Percentiles rank a stretch among this genome's conserved stretches.
phyloP scores from a whole-genome alignment of 37 sponge, comb jelly and placozoan genomes.

The Sycon ciliatum region DNA sequence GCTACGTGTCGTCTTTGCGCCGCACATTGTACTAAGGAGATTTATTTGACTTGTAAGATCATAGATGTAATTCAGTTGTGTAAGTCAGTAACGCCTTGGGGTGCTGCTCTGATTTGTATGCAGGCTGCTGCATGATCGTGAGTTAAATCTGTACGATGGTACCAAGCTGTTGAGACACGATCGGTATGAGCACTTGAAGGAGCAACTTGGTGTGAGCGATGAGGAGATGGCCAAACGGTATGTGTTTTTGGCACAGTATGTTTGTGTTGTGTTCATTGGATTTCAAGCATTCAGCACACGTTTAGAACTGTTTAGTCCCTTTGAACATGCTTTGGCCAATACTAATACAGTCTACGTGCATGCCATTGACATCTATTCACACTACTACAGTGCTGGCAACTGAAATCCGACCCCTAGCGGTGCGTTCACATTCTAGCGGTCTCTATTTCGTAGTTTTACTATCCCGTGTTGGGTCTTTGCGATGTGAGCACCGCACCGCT shows the following conservation, averaged over 20 bases:
- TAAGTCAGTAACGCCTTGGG: not conserved
- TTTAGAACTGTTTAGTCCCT: no score
- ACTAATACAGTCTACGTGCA: no score
- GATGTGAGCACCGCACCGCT: no score
- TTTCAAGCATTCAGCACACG: not conserved
- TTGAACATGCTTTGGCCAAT: no score
- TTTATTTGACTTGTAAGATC: no score
- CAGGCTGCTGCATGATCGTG: conserved; percentile 63
- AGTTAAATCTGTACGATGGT: conserved; percentile 48
- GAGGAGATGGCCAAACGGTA: conserved; percentile 46
- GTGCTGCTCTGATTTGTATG: not conserved
- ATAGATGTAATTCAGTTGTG: not conserved
- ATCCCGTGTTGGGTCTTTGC: no score
- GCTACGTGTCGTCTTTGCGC: no score
- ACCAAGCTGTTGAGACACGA: conserved; percentile 37
- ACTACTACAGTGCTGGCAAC: no score
- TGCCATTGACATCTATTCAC: not conserved
- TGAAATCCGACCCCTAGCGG: no score
- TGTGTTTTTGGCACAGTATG: not conserved
- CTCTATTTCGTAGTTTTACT: no score
- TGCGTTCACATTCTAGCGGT: no score
- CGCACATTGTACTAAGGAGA: no score
- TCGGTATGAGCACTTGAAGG: conserved; percentile 23
- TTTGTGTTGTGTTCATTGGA: not conserved
- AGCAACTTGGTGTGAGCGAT: conserved; percentile 24